These are phyloP conservation scores for Sinosuthora webbiana DNA, from an alignment of 2,113 vertebrate genomes.

Conservation along the genomic window DNA sequence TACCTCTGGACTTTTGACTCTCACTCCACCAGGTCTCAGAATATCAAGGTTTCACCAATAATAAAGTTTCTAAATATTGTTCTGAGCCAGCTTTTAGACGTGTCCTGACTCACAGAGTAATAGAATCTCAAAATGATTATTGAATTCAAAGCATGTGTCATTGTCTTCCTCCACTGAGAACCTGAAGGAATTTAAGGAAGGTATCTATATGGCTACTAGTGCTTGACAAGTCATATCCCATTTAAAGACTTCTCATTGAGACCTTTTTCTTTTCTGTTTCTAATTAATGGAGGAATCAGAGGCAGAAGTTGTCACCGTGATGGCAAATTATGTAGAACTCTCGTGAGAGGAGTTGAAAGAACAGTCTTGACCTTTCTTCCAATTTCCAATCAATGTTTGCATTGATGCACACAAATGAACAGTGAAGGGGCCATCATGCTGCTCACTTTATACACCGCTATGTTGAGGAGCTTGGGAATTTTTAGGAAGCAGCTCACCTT, in stretches of 20 bases:
- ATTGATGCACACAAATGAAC: not conserved
- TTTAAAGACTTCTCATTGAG: not conserved
- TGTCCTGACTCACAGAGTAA: not conserved
- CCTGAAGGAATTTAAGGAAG: not conserved
- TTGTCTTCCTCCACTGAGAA: not conserved
- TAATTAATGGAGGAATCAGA: not conserved
- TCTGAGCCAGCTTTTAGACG: not conserved
- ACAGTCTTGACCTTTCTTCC: not conserved
- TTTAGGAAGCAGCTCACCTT: not conserved
- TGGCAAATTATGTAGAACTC: not conserved
- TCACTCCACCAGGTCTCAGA: not conserved
- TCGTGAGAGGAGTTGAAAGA: accelerated
- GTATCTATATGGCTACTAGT: not conserved
- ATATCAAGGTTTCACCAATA: not conserved
- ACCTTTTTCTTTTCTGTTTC: not conserved
- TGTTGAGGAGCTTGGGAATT: not conserved
- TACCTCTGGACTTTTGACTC: not conserved
- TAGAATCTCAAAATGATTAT: not conserved
- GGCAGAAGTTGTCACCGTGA: not conserved
- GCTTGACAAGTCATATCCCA: not conserved
- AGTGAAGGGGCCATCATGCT: accelerated
- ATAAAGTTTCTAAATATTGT: not conserved
- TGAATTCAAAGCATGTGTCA: not conserved
- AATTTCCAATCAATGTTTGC: not conserved
- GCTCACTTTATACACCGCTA: not conserved